Percentiles rank a stretch among this genome's conserved stretches.
phyloP scores from a whole-genome alignment of 2,888 invertebrate species.

The Amblyteles armatorius region DNA sequence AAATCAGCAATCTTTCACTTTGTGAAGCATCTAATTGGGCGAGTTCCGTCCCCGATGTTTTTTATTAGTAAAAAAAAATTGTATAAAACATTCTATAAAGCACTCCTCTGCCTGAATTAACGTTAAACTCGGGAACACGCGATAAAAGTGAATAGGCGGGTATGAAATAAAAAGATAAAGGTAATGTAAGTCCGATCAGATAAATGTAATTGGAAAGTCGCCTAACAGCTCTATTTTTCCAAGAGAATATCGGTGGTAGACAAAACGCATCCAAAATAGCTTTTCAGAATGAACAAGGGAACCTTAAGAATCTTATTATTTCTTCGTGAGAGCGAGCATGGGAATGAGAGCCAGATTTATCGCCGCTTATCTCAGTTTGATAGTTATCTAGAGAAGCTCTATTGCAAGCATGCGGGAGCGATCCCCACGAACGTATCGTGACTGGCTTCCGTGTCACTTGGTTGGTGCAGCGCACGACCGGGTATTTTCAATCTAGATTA shows the following conservation, averaged over 20 bases:
- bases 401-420: background rate
- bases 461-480: background rate
- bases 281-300: background rate
- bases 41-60: background rate
- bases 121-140: background rate
- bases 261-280: slow-evolving; percentile 2
- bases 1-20: slow-evolving; percentile 35
- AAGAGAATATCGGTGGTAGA: background rate
- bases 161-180: background rate
- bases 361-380: background rate
- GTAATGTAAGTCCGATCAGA: background rate
- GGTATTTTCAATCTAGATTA: background rate
- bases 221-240: background rate
- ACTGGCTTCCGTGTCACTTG: background rate
- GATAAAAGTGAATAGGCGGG: slow-evolving; percentile 1
- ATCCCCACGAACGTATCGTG: background rate
- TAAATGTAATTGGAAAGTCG: background rate
- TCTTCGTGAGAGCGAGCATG: background rate
- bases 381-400: background rate
- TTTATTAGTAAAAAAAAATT: background rate
- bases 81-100: background rate
- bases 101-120: background rate
- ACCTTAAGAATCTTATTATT: background rate
- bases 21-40: slow-evolving; percentile 34
- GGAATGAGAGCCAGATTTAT: background rate